phyloP scores from a whole-genome alignment of 2,888 invertebrate genomes.

The Polylopha cassiicola region DNA sequence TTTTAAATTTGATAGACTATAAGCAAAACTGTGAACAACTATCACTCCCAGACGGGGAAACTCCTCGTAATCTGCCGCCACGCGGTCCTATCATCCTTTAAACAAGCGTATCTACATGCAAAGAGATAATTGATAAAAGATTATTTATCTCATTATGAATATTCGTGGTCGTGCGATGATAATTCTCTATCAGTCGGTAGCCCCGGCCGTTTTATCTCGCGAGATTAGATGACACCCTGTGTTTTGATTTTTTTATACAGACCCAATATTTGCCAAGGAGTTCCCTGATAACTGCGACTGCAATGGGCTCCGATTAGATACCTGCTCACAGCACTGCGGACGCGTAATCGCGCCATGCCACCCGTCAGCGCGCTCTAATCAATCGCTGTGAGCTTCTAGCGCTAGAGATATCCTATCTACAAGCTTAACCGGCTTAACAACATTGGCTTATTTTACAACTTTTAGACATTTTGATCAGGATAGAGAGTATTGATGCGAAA shows the following conservation, averaged over 20 bases:
- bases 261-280: slow-evolving; percentile 75
- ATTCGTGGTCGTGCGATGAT: slow-evolving; percentile 70
- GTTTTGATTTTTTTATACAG: slow-evolving; percentile 73
- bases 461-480: slow-evolving; percentile 1
- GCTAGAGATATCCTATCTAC: slow-evolving; percentile 1
- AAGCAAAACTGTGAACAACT: too few species aligned
- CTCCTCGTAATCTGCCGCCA: slow-evolving; percentile 62
- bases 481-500: slow-evolving; percentile 3
- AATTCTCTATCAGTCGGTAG: slow-evolving; percentile 76
- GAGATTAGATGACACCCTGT: slow-evolving; percentile 76
- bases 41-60: slow-evolving; percentile 46
- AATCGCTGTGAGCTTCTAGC: slow-evolving; percentile 37
- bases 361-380: too few species aligned
- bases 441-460: slow-evolving; percentile 3
- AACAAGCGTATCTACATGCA: slow-evolving; percentile 71
- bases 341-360: slow-evolving; percentile 19
- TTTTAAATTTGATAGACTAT: too few species aligned
- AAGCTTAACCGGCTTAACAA: slow-evolving; percentile 6
- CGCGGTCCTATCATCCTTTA: slow-evolving; percentile 71
- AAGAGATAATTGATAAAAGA: slow-evolving; percentile 77
- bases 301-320: slow-evolving; percentile 63
- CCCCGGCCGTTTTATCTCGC: slow-evolving; percentile 71
- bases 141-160: slow-evolving; percentile 78
- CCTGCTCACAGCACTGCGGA: slow-evolving; percentile 37
- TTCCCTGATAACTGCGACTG: slow-evolving; percentile 68